Base-by-base conservation (phyloP, 2,113 vertebrate genomes). In the Nesoenas mayeri region DNA sequence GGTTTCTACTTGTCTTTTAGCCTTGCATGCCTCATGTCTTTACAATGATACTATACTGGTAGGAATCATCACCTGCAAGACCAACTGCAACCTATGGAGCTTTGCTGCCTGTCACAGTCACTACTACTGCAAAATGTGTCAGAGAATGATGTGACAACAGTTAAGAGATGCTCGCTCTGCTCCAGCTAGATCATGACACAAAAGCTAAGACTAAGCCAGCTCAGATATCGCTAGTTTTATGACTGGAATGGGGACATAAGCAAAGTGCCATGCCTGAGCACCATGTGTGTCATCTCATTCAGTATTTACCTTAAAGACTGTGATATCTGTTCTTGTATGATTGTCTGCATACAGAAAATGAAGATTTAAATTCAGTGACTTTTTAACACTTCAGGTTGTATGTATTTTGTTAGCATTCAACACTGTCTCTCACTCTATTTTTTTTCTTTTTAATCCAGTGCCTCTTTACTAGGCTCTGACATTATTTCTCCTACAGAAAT, bases 341-440 rank as follows among this genome's bases (percentile, higher is more conserved):
- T n/a, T 62, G 17, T 15, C 17, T 80, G 32, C 5, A 26, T 42
- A 21, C 3, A 66, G 17, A 61, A 70, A 85, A 69, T 20, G 2
- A 88, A 38, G 47, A 80, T 89, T 85, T 85, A 61, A 58, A 66
- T 65, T 61, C 75, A 28, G 26, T 60, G 20, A 19, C 16, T 34
- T 69, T 69, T 73, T 51, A 77, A 25, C 14, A 48, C 9, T 79
- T 69, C 28, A 61, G 29, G 20, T 36, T 70, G 15, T 32, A 42
- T 75, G 5, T 54, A 51, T 81, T 73, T 81, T 89, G 11, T 6
- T 69, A 50, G n/a, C 9, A 32, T 65, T 82, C 70, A 85, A 11
- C 15, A 50, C 40, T 44, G 44, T 11, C 14, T 40, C 12, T 19
- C 15, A 1, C 1, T 34, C 1, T 54, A 5, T 0, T 11, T 24